Evolutionary conservation across 2,888 invertebrate species (phyloP), one percentile per base, ranked within the genome.

Genomic region (Cephalotes varians): DNA sequence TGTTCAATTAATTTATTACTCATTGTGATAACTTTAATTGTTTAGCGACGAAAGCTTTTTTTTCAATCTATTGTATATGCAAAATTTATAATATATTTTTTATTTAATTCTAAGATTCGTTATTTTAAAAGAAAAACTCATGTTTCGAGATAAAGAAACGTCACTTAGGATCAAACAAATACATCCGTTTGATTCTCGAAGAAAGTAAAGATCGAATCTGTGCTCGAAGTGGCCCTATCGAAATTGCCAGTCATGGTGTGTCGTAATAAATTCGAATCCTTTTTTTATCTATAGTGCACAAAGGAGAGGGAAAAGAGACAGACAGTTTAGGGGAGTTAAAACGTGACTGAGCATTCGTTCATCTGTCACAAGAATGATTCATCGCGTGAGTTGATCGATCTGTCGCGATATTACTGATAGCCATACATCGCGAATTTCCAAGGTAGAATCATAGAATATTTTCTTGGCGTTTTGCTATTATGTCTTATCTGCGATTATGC

Each of bases 361-460:
- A 82, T 47, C 88, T 86, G 90, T 91, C 91, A 91, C 73, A 85
- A 82, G 87, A 87, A 91, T 92, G 91, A 92, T 92, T 92, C 92
- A 92, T 92, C 89, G 88, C 69, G 74, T 89, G 85, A 92, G 90
- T 87, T 88, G 91, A 85, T 65, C 92, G 92, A 92, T 92, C 89
- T 91, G 87, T 82, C 87, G 82, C 85, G 87, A 91, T 91, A 92
- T 92, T 91, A 92, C 91, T 91, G 90, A 90, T 86, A 69, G 84
- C 83, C 76, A 72, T 88, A 86, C 85, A 81, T 80, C 47, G 65
- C 79, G 88, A 90, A 91, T 90, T 86, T 86, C 65, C 81, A 77
- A 91, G 1, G 81, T 18, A 90, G 83, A 77, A 83, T 65, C 77
- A 77, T 84, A 85, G 37, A 28, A 15, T 69, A 44, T 40, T 25